phyloP scores from a whole-genome alignment of 35 echinoderm and acorn worm species.

The Stichopus chloronotus region DNA sequence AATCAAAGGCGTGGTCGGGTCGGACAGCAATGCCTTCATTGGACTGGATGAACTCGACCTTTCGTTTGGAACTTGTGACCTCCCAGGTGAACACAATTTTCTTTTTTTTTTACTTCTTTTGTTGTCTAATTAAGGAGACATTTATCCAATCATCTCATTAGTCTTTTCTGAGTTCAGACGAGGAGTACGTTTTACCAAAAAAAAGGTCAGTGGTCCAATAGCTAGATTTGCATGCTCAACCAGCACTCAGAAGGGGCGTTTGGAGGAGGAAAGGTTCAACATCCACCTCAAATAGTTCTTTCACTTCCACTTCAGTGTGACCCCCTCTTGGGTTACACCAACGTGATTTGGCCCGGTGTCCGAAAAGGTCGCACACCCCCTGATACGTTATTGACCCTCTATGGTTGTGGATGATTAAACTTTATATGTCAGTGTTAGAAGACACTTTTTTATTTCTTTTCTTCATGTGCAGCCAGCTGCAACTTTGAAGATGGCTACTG shows the following conservation, averaged over 20 bases:
- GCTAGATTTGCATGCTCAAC: not conserved
- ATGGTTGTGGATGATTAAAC: no score
- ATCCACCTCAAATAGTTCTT: no score
- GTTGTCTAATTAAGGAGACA: not conserved
- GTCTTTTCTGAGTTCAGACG: no score
- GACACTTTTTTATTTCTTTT: not conserved
- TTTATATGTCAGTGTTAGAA: no score
- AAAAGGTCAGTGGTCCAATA: not conserved
- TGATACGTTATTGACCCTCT: no score
- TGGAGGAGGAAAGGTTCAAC: no score
- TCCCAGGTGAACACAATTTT: constrained; percentile 25
- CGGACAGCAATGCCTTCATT: constrained; percentile 32
- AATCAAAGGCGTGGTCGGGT: constrained; percentile 52
- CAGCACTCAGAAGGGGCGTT: not conserved
- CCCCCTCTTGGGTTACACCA: no score
- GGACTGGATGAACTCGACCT: constrained; percentile 60
- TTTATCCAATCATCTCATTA: no score
- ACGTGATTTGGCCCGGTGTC: no score
- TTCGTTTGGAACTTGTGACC: constrained; percentile 18
- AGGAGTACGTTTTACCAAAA: not conserved
- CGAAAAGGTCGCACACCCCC: no score
- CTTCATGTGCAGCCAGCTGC: constrained; percentile 65
- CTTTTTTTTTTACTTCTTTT: not conserved
- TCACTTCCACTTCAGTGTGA: no score
- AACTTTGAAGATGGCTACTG: constrained; percentile 80